phyloP scores from a whole-genome alignment of 2,888 invertebrate species.

The Argyra leucocephala region DNA sequence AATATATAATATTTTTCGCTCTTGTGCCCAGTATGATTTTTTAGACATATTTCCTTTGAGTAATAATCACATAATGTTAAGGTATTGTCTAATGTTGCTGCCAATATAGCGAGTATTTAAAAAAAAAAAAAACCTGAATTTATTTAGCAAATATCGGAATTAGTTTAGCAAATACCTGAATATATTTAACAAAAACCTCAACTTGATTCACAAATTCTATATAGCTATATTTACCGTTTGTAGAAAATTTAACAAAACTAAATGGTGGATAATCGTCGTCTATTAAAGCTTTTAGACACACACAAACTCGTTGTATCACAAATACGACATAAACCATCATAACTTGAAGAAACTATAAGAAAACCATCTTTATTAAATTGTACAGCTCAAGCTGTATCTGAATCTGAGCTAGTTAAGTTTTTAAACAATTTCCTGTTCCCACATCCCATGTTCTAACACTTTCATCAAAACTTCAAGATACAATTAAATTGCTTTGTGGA shows the following conservation, averaged over 20 bases:
- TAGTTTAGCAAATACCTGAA: too few species aligned
- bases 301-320: slow-evolving; percentile 99
- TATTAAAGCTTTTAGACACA: slow-evolving; percentile 96
- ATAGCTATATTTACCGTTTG: slow-evolving; percentile 99
- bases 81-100: slow-evolving; percentile 96
- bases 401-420: slow-evolving; percentile 97
- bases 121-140: too few species aligned
- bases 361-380: slow-evolving; percentile 98
- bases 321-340: slow-evolving; percentile 97
- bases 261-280: slow-evolving; percentile 99
- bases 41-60: slow-evolving; percentile 94
- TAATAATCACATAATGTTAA: slow-evolving; percentile 99
- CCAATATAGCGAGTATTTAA: too few species aligned
- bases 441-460: slow-evolving; percentile 98
- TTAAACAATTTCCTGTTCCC: slow-evolving; percentile 92
- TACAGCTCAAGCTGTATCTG: slow-evolving; percentile 98
- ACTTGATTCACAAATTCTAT: too few species aligned
- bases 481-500: slow-evolving; percentile 97
- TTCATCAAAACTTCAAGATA: slow-evolving; percentile 99
- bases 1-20: slow-evolving; percentile 99
- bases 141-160: too few species aligned
- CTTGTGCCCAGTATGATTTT: slow-evolving; percentile 95
- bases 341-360: slow-evolving; percentile 95
- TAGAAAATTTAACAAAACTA: slow-evolving; percentile 98
- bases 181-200: too few species aligned